Base-by-base conservation (phyloP, 2,113 vertebrate genomes). In the Hyperoodon ampullatus region DNA sequence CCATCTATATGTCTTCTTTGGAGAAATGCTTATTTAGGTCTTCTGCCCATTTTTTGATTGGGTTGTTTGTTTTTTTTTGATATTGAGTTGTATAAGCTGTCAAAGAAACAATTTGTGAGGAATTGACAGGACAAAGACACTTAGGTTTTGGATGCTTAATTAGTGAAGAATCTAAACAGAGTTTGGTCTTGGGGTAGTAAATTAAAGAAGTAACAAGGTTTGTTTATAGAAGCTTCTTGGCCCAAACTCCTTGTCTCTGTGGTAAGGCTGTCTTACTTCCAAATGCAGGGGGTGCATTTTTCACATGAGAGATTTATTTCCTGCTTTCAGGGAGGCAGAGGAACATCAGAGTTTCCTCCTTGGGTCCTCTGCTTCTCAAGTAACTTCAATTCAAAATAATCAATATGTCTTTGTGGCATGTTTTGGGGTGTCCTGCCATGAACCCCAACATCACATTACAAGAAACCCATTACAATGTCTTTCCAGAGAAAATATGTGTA, bases 401-500 rank as follows among this genome's bases (percentile, higher is more conserved):
- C 8, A 80, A 58, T 15, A 58, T 26, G 77, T 33, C 21, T 26
- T 35, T 58, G 21, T 58, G n/a, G 53, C 23, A 26, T 81, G 58
- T 58, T 81, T 35, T 58, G 77, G 23, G 4, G 53, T 58, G 53
- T 21, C 53, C n/a, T 21, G 14, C 12, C 21, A 13, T 58, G 21
- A 80, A 53, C 33, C n/a, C 13, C n/a, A 80, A 15, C 33, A 96
- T 96, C 30, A 81, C 50, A 24, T 90, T 95, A 47, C 55, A 13
- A 75, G 85, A 96, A 92, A 83, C 28, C 30, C 84, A 84, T 90
- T 77, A 84, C 6, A 82, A 5, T 70, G 16, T 95, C 75, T 94
- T 63, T 93, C 16, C 47, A 89, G 47, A 77, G 61, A 91, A 95
- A 97, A 74, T 47, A 71, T 16, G 4, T 95, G 14, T 8, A 88